Base-by-base conservation (phyloP, 35 echinoderm and acorn worm species). In the Acanthaster planci region DNA sequence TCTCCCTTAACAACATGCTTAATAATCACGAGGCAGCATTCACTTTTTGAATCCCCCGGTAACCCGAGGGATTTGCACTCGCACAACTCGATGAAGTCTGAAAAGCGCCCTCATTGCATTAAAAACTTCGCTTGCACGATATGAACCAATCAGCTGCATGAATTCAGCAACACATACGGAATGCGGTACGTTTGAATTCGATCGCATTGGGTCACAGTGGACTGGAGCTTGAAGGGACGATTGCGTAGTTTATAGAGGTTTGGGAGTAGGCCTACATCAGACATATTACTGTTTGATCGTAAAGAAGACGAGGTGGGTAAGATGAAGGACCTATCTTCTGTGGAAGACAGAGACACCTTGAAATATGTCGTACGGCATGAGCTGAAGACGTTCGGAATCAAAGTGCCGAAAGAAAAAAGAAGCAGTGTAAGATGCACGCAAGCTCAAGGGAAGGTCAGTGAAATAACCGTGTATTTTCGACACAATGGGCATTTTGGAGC, bases 321-420 rank as follows among this genome's bases (percentile, higher is more conserved):
- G 51, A 83, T 83, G 81, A 32, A 57, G 26, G 54, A 83, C 54
- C 21, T 83, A 3, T 36, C 23, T 17, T 29, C 53, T 38, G 56
- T 83, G 5, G 51, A 83, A 26, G 81, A 83, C 27, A 83, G 36
- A 22, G 52, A 83, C 26, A 58, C 81, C 18, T 35, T 83, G 51
- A 83, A 60, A 83, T 83, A 83, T 83, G 81, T 83, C 29, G 56
- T 83, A 38, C 81, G 81, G 16, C 81, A 83, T 83, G 81, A 83
- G 38, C 81, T 83, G 30, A 83, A 83, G 59, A 57, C 35, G 56
- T 30, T 83, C 38, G 81, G 81, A 5, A 83, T 83, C 23, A 83
- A 83, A 38, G 22, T 83, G 52, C 81, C 81, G 17, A 83, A 83
- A 83, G 53, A 53, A 17, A 83, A 83, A 53, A 35, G 56, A 72